phyloP scores from a whole-genome alignment of 2,888 invertebrate species.

The Andrena praecox region DNA sequence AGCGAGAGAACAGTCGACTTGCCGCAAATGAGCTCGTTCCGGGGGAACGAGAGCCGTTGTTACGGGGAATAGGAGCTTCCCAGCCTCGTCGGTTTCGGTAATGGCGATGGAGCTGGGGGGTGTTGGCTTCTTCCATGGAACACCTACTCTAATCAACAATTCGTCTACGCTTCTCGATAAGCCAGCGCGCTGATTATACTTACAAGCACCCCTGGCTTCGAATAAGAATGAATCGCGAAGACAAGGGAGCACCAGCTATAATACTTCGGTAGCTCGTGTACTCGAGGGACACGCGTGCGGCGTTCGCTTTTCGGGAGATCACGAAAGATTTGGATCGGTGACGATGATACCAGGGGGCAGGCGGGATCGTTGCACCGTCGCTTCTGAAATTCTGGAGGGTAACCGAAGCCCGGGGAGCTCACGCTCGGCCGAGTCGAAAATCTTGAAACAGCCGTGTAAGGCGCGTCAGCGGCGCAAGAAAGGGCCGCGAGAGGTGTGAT shows the following conservation, averaged over 20 bases:
- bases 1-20: slow-evolving; percentile 43
- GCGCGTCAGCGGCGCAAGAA: slow-evolving; percentile 58
- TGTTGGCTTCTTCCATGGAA: background rate
- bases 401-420: slow-evolving; percentile 59
- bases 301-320: slow-evolving; percentile 13
- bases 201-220: too few species aligned
- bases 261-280: background rate
- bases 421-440: slow-evolving; percentile 68
- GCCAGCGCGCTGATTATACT: too few species aligned
- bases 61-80: slow-evolving; percentile 24
- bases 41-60: slow-evolving; percentile 38
- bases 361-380: slow-evolving; percentile 25
- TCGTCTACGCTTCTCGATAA: too few species aligned
- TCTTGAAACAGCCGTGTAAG: slow-evolving; percentile 65
- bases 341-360: slow-evolving; percentile 37
- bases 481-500: slow-evolving; percentile 72
- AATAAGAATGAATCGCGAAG: too few species aligned
- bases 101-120: background rate
- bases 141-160: too few species aligned
- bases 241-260: background rate
- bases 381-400: slow-evolving; percentile 63
- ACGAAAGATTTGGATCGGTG: slow-evolving; percentile 26
- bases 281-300: background rate
- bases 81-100: slow-evolving; percentile 13
- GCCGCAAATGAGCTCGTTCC: slow-evolving; percentile 64